These are phyloP conservation scores for Uromys caudimaculatus DNA, from an alignment of 2,797 vertebrate species.

Conservation along the genomic window DNA sequence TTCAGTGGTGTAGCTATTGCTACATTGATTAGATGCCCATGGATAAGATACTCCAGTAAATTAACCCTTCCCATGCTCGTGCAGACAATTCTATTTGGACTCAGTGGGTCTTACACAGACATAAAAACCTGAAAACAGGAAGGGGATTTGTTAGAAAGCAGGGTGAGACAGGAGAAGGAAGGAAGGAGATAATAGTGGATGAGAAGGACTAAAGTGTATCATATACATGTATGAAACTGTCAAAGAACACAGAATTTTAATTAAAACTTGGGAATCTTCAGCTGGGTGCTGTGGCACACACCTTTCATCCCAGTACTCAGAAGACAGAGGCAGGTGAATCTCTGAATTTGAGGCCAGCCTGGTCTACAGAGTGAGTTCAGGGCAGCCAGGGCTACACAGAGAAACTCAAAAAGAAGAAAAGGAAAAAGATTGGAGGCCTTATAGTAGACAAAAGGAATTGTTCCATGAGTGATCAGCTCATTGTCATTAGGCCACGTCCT, in stretches of 20 bases:
- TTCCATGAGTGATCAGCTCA: background rate
- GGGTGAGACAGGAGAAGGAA: background rate
- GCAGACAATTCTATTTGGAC: background rate
- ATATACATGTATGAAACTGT: background rate
- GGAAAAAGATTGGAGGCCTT: background rate
- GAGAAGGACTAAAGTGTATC: background rate
- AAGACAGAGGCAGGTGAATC: background rate
- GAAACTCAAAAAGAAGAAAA: background rate
- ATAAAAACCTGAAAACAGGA: background rate
- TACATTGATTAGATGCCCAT: background rate
- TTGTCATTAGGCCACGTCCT: background rate
- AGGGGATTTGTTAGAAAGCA: too few species aligned
- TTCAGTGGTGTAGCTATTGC: background rate
- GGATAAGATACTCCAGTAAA: background rate
- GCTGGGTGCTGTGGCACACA: fast-evolving
- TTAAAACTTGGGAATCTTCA: background rate
- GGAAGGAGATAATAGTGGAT: background rate
- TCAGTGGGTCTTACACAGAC: background rate
- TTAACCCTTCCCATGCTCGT: background rate
- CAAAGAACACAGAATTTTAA: background rate
- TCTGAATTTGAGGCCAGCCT: background rate
- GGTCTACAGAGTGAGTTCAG: background rate
- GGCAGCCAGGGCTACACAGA: background rate
- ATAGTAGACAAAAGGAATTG: background rate
- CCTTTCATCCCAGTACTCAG: background rate